A percentile compares a stretch with the other conserved stretches of the same genome.
Evolutionary conservation across 2,113 vertebrate genomes (phyloP).

Genomic region (Daphoenositta chrysoptera): DNA sequence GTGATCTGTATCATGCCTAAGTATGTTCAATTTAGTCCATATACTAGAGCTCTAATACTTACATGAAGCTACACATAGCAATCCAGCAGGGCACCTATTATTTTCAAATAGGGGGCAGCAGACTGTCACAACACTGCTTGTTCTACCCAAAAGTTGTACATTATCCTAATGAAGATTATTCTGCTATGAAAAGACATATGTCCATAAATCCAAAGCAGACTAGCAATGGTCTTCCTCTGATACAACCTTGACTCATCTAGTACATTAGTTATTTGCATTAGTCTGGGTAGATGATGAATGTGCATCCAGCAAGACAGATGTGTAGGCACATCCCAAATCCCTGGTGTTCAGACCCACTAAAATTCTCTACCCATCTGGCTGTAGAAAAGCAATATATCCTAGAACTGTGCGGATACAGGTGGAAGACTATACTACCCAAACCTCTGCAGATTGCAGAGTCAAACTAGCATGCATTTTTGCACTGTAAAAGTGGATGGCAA

Average conservation of each 20-base stretch:
- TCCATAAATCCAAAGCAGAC: neutral
- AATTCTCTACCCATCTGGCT: neutral
- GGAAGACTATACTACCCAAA: neutral
- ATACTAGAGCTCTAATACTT: neutral
- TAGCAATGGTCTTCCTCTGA: neutral
- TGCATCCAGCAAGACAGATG: neutral
- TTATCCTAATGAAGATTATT: neutral
- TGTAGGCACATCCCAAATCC: neutral
- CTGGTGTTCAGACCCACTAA: neutral
- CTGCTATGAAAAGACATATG: neutral
- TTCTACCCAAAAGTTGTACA: neutral
- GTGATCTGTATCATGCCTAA: neutral
- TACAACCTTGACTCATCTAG: neutral
- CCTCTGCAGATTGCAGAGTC: neutral
- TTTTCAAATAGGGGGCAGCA: neutral
- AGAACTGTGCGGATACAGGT: neutral
- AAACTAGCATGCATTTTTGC: neutral
- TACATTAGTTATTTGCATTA: neutral
- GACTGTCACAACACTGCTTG: neutral
- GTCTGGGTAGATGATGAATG: neutral
- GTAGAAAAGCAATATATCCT: neutral
- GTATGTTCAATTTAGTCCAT: neutral
- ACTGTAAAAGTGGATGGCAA: neutral
- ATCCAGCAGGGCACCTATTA: neutral
- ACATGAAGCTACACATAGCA: neutral